These are phyloP conservation scores for Leptinotarsa rubiginosa DNA, from an alignment of 2,888 invertebrate genomes.

Conservation along the genomic window DNA sequence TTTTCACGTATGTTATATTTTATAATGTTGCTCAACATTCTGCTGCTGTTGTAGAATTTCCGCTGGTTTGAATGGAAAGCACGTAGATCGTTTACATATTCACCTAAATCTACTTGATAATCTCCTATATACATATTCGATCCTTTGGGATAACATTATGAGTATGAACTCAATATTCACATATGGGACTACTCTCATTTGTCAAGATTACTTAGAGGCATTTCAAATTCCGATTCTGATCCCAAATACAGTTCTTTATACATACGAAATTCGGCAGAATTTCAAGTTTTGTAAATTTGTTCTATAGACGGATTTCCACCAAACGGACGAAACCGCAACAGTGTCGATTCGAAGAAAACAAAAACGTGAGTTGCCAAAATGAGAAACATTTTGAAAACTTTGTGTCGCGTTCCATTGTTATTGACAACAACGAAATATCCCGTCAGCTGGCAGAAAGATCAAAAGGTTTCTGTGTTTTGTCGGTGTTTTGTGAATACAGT, in stretches of 20 bases:
- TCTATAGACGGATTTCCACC: no score
- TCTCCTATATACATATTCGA: background rate
- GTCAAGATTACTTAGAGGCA: background rate
- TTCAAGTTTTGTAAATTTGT: background rate
- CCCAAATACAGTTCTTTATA: background rate
- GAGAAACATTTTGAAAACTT: no score
- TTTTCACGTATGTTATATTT: background rate
- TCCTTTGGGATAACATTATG: background rate
- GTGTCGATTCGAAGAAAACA: no score
- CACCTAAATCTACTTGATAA: constrained; percentile 1
- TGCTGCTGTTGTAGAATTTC: background rate
- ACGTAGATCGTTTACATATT: background rate
- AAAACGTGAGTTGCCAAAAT: no score
- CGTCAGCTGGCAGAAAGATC: no score
- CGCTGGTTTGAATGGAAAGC: background rate
- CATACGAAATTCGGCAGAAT: background rate
- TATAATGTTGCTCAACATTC: no score
- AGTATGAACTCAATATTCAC: background rate
- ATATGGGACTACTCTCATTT: background rate
- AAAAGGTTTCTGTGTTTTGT: no score
- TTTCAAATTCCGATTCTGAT: background rate
- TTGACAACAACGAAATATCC: no score
- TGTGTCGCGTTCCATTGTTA: no score
- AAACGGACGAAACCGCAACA: no score
- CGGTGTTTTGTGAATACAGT: no score